Evolutionary conservation across 1,140 invertebrate genomes (phyloP).

Genomic region (Philotrypesis tridentata): DNA sequence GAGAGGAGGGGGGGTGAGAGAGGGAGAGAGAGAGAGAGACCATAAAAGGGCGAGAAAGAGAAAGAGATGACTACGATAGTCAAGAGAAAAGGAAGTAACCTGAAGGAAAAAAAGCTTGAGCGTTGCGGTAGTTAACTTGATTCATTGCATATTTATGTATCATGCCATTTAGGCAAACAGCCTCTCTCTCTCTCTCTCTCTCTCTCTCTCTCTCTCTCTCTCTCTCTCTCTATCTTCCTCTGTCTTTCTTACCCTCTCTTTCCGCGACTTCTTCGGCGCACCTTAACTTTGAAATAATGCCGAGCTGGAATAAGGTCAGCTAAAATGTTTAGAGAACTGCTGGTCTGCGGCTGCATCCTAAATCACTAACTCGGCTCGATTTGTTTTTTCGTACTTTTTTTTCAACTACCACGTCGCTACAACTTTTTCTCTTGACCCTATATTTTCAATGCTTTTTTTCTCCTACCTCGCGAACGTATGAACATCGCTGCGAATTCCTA

Average conservation of each 20-base stretch:
- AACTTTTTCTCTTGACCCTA: not conserved
- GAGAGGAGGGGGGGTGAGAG: no score
- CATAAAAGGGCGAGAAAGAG: not conserved
- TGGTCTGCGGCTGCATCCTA: conserved; percentile 41
- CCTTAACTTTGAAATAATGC: conserved; percentile 68
- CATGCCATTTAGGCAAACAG: conserved; percentile 64
- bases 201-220: conserved; percentile 41
- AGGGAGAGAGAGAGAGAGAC: not conserved
- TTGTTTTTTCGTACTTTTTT: not conserved
- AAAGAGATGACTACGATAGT: conserved; percentile 10
- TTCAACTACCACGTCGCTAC: not conserved
- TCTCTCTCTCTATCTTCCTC: conserved; percentile 14
- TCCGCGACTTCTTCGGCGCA: conserved; percentile 49
- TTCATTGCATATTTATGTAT: conserved; percentile 71
- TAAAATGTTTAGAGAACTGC: conserved; percentile 68
- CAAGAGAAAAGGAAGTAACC: conserved; percentile 24
- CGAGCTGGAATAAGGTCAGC: conserved; percentile 64
- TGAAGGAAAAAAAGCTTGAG: conserved; percentile 40
- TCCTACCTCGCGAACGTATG: not conserved
- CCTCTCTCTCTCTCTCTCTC: conserved; percentile 55
- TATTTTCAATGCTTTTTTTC: not conserved
- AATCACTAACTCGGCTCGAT: conserved; percentile 39
- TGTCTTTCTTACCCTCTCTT: conserved; percentile 31
- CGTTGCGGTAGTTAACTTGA: conserved; percentile 61
- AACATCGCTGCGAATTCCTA: not conserved